Evolutionary conservation across 2,888 invertebrate genomes (phyloP), one percentile per base, ranked within the genome.

Genomic region (Drosophila subsilvestris): DNA sequence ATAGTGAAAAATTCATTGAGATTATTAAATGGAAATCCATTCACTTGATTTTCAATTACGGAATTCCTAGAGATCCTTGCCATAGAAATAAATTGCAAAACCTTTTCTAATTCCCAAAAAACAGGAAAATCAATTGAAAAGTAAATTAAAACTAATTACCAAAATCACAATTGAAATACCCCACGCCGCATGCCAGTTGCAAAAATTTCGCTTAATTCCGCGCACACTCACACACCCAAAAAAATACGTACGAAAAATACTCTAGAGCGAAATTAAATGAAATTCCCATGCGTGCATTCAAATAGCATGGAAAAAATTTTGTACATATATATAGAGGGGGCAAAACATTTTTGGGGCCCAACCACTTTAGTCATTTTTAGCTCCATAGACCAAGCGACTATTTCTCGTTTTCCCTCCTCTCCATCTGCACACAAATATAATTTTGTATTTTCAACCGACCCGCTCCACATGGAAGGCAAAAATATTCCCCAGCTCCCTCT

Each of bases 181-280:
- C 53, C 48, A 32, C 12, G 49, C 44, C 49, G 25, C 29, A 44
- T 67, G 68, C 66, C 43, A 56, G 56, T 54, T 55, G 42, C 47
- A 68, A 42, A 22, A 55, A 51, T 61, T 60, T 61, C 62, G 54
- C 68, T 61, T 54, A 47, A 47, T 14, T 14, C 3, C 14, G 47
- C 50, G 17, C 45, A 22, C 27, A 12, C 47, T 45, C 25, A 29
- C 44, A 20, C 32, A 18, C 25, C 45, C 57, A 42, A 68, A 76
- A 63, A 55, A 6, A 37, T 37, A n/a, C 32, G 12, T 37, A n/a
- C n/a, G 37, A 2, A 7, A 37, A 37, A 37, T 37, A n/a, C 53
- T 47, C 43, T 27, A 22, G 7, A 62, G 51, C 42, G 61, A 65
- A 77, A 70, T 63, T 61, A 60, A 86, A 61, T 77, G 55, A 66